Evolutionary conservation across 1,140 invertebrate species (phyloP).

Genomic region (Drosophila insularis): DNA sequence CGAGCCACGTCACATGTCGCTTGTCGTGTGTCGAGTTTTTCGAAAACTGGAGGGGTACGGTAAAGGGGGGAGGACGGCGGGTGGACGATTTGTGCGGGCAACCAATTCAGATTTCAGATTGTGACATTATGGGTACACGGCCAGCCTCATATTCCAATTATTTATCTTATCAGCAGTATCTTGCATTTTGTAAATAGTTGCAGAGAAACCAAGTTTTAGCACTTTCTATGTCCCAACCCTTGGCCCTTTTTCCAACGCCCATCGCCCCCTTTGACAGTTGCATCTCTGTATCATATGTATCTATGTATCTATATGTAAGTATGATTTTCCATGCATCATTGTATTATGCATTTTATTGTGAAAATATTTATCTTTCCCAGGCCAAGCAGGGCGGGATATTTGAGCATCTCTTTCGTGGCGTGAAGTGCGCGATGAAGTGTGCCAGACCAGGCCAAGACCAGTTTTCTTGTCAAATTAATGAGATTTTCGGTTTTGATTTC

Average conservation of each 20-base stretch:
- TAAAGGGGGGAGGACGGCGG: not conserved
- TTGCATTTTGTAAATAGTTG: slow-evolving; percentile 52
- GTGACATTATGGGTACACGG: slow-evolving; percentile 9
- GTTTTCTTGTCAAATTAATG: slow-evolving; percentile 69
- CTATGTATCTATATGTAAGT: slow-evolving; percentile 16
- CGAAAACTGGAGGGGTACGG: not conserved
- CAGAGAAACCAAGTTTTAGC: not conserved
- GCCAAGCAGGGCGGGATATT: slow-evolving; percentile 26
- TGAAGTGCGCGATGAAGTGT: slow-evolving; percentile 13
- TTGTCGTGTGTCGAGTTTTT: slow-evolving; percentile 29
- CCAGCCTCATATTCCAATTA: slow-evolving; percentile 78
- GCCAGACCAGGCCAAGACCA: slow-evolving; percentile 4
- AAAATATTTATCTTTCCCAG: slow-evolving; percentile 76
- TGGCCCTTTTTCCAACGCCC: not conserved
- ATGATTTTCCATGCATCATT: slow-evolving; percentile 10
- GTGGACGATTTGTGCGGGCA: not conserved
- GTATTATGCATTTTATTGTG: slow-evolving; percentile 38
- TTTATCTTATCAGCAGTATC: slow-evolving; percentile 74
- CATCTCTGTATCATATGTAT: slow-evolving; percentile 36
- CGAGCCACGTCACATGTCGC: slow-evolving; percentile 31
- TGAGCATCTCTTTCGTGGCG: slow-evolving; percentile 15
- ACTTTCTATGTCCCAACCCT: not conserved
- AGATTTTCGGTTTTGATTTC: slow-evolving; percentile 75
- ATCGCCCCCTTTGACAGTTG: slow-evolving; percentile 65
- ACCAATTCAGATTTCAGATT: slow-evolving; percentile 11